Base-by-base conservation (phyloP, 2,888 invertebrate species). In the Rhagonycha fulva region DNA sequence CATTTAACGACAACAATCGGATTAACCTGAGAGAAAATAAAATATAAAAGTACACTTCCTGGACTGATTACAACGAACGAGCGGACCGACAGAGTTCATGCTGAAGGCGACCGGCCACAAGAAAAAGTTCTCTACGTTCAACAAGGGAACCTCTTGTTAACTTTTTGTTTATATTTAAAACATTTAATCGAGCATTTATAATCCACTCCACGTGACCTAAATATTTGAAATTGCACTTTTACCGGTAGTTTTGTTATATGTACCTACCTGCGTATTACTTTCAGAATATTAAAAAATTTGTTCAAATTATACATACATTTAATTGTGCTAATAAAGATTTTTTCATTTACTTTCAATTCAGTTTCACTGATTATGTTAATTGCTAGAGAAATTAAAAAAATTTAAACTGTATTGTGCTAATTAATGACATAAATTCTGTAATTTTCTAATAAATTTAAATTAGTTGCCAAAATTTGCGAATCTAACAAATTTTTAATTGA, bases 21-120 rank as follows among this genome's bases (percentile, higher is more conserved):
- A 77, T 77, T 71, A 62, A 77, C 77, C 72, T 30, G 71, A 68
- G 66, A 72, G 71, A 68, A 61, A 71, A 69, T 69, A 71, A 72
- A 73, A 47, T 47, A n/a, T 73, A 76, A 73, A 70, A 75, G 67
- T 75, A 60, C 66, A 75, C 78, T 78, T 78, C 78, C 78, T 78
- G 61, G 72, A 75, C 72, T 78, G 78, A 78, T 78, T 78, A 75
- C 71, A 75, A 74, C 68, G 47, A 47, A 47, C 47, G n/a, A 4
- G 47, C 7, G 47, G n/a, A 47, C 47, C n/a, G 47, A 47, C 47
- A 47, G 47, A 47, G 47, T 47, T 47, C 47, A 47, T 47, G 47
- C 47, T 47, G 47, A 47, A 47, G 47, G 47, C 47, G 47, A 47
- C 47, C 47, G 47, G 47, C n/a, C 47, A 47, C 47, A n/a, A 47